Percentiles rank a stretch among this genome's conserved stretches.
Conservation (phyloP, 2,113 vertebrate species). For the Vidua chalybeata region DNA sequence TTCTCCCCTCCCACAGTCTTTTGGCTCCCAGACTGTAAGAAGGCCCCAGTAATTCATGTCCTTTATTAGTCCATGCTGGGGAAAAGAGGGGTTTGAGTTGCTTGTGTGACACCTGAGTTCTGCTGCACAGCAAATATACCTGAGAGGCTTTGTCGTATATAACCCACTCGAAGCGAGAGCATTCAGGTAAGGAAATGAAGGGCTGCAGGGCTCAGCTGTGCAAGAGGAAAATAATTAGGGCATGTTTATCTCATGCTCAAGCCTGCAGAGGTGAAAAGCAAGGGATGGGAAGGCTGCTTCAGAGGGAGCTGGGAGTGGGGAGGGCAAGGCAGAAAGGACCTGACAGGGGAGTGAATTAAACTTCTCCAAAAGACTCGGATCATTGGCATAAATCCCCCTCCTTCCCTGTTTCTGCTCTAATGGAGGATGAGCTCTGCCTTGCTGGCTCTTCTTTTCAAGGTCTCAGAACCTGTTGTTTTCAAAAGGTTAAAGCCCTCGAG, state of each 20-base stretch:
- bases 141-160: neutral
- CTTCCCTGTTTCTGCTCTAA: neutral
- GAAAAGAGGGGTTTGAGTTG: neutral
- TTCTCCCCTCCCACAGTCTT: neutral
- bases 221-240: slow-evolving; percentile 55
- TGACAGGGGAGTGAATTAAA: slow-evolving; percentile 44
- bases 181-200: slow-evolving; percentile 54
- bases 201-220: slow-evolving; percentile 53
- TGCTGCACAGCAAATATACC: neutral
- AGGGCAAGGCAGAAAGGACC: neutral
- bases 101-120: neutral
- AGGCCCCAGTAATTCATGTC: neutral
- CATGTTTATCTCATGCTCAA: slow-evolving; percentile 43
- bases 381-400: neutral
- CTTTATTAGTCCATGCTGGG: neutral
- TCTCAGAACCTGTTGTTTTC: slow-evolving; percentile 26
- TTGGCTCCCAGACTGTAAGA: neutral
- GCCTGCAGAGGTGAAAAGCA: slow-evolving; percentile 60
- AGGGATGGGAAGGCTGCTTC: neutral
- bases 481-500: neutral
- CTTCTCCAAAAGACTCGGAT: neutral
- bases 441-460: neutral
- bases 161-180: neutral
- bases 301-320: neutral
- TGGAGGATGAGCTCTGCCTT: neutral